Evolutionary conservation across 2,113 vertebrate genomes (phyloP).

Genomic region (Antigone vipio): DNA sequence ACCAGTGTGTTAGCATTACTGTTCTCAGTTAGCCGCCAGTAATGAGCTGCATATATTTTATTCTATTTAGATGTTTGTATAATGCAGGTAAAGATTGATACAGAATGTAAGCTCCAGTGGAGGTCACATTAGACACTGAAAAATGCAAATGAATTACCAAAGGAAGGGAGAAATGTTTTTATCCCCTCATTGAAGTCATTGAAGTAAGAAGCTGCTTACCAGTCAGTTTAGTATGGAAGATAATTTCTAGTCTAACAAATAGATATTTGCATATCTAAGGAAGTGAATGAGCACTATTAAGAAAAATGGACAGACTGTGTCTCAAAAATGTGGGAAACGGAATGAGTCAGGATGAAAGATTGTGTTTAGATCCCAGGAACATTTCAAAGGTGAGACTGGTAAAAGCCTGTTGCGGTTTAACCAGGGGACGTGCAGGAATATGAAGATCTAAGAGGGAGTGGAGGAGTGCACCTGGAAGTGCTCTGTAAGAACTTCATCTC

Average conservation of each 20-base stretch:
- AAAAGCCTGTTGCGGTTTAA: neutral
- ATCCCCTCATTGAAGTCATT: neutral
- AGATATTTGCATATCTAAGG: constrained; percentile 40
- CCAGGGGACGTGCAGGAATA: neutral
- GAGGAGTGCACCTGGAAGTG: neutral
- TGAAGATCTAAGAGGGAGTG: neutral
- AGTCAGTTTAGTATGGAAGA: neutral
- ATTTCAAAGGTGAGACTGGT: neutral
- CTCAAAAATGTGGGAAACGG: neutral
- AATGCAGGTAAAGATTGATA: neutral
- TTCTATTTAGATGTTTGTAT: neutral
- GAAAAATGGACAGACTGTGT: constrained; percentile 5
- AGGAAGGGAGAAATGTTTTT: neutral
- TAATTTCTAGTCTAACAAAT: neutral
- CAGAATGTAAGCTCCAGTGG: neutral
- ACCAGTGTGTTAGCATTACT: neutral
- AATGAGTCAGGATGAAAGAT: neutral
- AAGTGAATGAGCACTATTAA: neutral
- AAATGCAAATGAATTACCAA: constrained; percentile 14
- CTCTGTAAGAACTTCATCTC: neutral
- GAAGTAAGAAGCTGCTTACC: constrained; percentile 22
- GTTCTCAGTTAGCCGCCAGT: neutral
- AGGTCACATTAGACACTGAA: neutral
- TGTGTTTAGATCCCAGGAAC: neutral
- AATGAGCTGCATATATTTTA: neutral